A percentile compares a stretch with the other conserved stretches of the same genome.
Evolutionary conservation across 2,888 invertebrate genomes (phyloP).

Genomic region (Drosophila leonis): DNA sequence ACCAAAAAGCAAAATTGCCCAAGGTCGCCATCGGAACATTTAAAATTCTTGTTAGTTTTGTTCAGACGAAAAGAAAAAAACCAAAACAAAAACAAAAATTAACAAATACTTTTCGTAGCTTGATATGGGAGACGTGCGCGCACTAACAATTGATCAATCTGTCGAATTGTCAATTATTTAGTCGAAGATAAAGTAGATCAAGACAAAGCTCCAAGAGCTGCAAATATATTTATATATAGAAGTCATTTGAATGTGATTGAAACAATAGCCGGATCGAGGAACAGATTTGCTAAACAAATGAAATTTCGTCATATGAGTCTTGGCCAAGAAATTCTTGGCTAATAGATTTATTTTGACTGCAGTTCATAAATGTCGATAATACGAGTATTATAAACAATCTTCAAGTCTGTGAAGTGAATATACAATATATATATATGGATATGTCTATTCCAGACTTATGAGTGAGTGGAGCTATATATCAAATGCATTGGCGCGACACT

Average conservation of each 20-base stretch:
- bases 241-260: neutral
- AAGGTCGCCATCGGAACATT: conserved; percentile 54
- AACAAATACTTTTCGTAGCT: conserved; percentile 34
- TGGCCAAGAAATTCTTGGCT: neutral
- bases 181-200: conserved; percentile 20
- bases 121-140: conserved; percentile 64
- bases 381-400: conserved; percentile 27
- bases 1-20: conserved; percentile 23
- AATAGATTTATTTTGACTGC: conserved; percentile 48
- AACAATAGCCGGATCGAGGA: conserved; percentile 14
- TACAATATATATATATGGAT: neutral
- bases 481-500: conserved; percentile 35
- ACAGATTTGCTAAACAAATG: conserved; percentile 2
- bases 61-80: conserved; percentile 23
- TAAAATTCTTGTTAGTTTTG: conserved; percentile 53
- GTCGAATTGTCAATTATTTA: conserved; percentile 69
- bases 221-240: neutral
- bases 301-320: neutral
- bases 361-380: conserved; percentile 40
- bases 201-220: neutral
- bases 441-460: conserved; percentile 10
- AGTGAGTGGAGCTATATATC: conserved; percentile 56
- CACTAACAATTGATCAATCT: conserved; percentile 74
- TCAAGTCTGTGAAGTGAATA: neutral
- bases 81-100: conserved; percentile 2